Conservation (phyloP, 2,888 invertebrate genomes). For the Odontomyia ornata region DNA sequence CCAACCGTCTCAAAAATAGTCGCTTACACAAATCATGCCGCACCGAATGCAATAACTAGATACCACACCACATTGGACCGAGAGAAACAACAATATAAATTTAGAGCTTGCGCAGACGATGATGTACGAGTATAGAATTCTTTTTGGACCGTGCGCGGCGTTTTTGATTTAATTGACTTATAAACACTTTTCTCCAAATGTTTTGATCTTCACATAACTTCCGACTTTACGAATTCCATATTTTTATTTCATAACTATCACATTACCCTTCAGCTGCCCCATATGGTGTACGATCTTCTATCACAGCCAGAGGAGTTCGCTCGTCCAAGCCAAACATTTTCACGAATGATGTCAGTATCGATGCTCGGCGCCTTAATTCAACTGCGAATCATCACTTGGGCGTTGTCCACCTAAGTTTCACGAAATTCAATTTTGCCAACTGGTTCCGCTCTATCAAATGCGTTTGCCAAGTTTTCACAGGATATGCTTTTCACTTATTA, state of each 20-base stretch:
- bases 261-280: neutral
- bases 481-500: neutral
- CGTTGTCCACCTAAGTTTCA: constrained; percentile 21
- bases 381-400: constrained; percentile 3
- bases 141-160: neutral
- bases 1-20: constrained; percentile 38
- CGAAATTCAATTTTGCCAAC: too few species aligned
- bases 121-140: constrained; percentile 39
- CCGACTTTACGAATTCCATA: too few species aligned
- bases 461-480: too few species aligned
- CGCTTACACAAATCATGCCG: constrained; percentile 11
- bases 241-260: neutral
- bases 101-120: constrained; percentile 48
- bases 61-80: too few species aligned
- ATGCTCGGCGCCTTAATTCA: neutral
- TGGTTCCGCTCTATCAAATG: too few species aligned
- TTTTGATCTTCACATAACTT: too few species aligned
- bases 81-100: constrained; percentile 47
- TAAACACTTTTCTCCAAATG: neutral
- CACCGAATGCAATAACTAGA: neutral
- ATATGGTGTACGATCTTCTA: too few species aligned
- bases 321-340: constrained; percentile 7
- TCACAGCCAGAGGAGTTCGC: neutral
- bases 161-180: neutral
- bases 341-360: constrained; percentile 38